Conservation (phyloP, 2,113 vertebrate species). For the Calonectris borealis region DNA sequence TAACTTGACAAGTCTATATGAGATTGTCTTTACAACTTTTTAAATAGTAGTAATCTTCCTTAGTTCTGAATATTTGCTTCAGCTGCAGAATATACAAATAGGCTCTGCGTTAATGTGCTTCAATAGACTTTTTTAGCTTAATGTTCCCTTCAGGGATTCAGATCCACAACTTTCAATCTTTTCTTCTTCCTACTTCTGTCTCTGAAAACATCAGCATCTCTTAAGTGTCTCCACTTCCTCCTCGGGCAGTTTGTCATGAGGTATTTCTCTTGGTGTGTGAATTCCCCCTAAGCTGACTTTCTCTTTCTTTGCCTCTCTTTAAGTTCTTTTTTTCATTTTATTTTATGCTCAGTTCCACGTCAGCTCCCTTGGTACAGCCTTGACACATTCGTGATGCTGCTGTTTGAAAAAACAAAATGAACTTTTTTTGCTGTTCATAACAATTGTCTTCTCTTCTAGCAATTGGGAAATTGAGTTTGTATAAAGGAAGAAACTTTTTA, state of each 20-base stretch:
- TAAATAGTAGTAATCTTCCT: conserved; percentile 46
- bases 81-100: conserved; percentile 51
- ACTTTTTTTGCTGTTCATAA: not conserved
- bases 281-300: conserved; percentile 20
- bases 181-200: conserved; percentile 26
- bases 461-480: not conserved
- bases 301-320: conserved; percentile 18
- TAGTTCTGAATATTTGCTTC: conserved; percentile 46
- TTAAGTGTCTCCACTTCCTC: conserved; percentile 16
- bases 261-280: conserved; percentile 49
- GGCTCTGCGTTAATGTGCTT: conserved; percentile 49
- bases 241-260: conserved; percentile 49
- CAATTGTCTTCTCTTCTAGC: not conserved
- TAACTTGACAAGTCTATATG: conserved; percentile 23
- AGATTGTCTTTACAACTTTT: conserved; percentile 22
- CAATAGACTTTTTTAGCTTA: conserved; percentile 47
- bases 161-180: conserved; percentile 52
- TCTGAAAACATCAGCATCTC: conserved; percentile 52
- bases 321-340: not conserved
- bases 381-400: not conserved
- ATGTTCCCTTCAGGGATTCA: conserved; percentile 54
- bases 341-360: not conserved
- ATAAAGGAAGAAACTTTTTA: not conserved
- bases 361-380: not conserved
- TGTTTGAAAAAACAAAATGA: not conserved